Conservation (phyloP, 2,113 vertebrate species). For the Solea solea region DNA sequence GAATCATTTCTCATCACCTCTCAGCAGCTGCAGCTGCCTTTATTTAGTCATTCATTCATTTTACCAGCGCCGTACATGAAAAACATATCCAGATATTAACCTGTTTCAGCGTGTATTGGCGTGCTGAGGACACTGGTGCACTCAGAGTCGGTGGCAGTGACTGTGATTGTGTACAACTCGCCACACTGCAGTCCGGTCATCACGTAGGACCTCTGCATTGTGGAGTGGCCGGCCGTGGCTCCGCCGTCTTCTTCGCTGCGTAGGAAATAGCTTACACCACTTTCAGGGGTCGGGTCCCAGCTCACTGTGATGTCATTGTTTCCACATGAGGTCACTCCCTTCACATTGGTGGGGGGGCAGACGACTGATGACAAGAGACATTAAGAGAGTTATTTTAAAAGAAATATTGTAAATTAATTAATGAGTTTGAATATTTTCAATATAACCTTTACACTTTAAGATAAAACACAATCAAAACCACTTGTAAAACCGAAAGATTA, state of each 20-base stretch:
- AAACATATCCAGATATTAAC: conserved; percentile 44
- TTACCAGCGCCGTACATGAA: no score
- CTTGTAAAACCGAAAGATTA: no score
- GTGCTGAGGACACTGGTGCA: conserved; percentile 73
- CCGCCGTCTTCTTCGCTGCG: conserved; percentile 28
- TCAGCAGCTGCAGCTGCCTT: no score
- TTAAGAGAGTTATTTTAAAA: background rate
- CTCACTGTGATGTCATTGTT: conserved; percentile 72
- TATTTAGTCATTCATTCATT: no score
- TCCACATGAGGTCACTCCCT: conserved; percentile 55
- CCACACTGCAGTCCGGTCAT: conserved; percentile 70
- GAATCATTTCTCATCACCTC: no score
- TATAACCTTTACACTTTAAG: no score
- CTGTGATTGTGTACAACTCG: conserved; percentile 35
- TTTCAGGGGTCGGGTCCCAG: conserved; percentile 68
- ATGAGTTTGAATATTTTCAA: no score
- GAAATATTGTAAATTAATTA: no score
- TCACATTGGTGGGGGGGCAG: conserved; percentile 73
- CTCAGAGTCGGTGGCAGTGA: conserved; percentile 54
- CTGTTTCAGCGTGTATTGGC: conserved; percentile 61
- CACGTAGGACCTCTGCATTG: conserved; percentile 38
- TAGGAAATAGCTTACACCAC: conserved; percentile 64
- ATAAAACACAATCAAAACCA: no score
- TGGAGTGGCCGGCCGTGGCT: conserved; percentile 36
- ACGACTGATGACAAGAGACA: conserved; percentile 60